Conservation (phyloP, 1,140 invertebrate genomes). For the Scaptomyza graminum region DNA sequence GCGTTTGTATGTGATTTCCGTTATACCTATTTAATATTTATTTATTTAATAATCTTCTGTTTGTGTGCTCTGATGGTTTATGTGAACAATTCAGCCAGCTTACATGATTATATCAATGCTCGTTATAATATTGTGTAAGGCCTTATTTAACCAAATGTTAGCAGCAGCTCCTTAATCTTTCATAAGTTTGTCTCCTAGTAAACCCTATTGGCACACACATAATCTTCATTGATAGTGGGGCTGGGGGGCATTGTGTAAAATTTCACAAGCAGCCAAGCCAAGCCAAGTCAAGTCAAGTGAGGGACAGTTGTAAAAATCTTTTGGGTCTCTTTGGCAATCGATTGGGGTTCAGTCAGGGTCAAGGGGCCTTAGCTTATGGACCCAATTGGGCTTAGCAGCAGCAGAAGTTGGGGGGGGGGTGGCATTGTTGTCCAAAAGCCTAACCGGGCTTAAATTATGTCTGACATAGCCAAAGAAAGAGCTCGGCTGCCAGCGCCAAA, state of each 20-base stretch:
- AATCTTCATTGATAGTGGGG: background rate
- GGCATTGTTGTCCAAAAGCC: conserved; percentile 42
- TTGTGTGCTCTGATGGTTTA: too few relatives aligned
- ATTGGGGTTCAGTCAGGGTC: conserved; percentile 68
- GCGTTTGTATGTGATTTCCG: too few relatives aligned
- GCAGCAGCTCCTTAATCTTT: background rate
- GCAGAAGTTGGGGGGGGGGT: background rate
- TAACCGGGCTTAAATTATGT: conserved; percentile 78
- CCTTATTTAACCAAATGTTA: background rate
- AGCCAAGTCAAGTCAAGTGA: conserved; percentile 61
- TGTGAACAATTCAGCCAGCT: too few relatives aligned
- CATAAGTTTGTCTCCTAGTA: conserved; percentile 14
- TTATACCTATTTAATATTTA: too few relatives aligned
- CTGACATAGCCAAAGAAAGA: conserved; percentile 62
- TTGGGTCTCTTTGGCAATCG: conserved; percentile 59
- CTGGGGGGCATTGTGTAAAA: conserved; percentile 9
- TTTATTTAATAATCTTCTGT: too few relatives aligned
- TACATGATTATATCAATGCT: too few relatives aligned
- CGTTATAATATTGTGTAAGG: background rate
- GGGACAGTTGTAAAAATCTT: conserved; percentile 57
- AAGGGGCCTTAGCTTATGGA: conserved; percentile 71
- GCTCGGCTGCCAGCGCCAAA: conserved; percentile 43
- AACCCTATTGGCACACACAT: conserved; percentile 35
- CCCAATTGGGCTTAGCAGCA: conserved; percentile 18
- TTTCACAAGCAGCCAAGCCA: background rate